Percentiles rank a stretch among this genome's conserved stretches.
These are phyloP conservation scores for Cephalopterus ornatus DNA, from an alignment of 2,113 vertebrate genomes.

Conservation along the genomic window DNA sequence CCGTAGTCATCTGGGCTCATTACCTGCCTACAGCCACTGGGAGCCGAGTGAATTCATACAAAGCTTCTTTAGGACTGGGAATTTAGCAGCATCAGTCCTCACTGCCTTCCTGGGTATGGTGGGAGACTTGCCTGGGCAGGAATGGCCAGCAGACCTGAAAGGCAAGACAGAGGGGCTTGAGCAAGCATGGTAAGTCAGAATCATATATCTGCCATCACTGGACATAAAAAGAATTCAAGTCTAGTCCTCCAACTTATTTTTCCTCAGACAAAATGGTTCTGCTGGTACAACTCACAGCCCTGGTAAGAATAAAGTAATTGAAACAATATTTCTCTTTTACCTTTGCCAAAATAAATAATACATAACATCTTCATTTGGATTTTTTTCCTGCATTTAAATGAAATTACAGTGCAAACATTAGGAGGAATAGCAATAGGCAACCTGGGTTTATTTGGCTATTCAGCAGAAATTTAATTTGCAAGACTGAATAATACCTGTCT, in stretches of 20 bases:
- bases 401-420: not conserved
- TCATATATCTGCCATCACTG: not conserved
- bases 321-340: not conserved
- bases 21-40: not conserved
- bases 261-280: not conserved
- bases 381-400: not conserved
- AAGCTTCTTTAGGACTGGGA: not conserved
- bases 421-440: not conserved
- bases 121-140: not conserved
- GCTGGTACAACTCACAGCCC: not conserved
- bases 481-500: not conserved
- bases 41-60: not conserved
- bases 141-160: not conserved
- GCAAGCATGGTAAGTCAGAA: not conserved
- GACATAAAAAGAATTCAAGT: not conserved
- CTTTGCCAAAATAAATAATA: not conserved
- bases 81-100: not conserved
- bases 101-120: accelerated
- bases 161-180: not conserved
- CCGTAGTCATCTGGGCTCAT: not conserved
- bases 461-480: not conserved
- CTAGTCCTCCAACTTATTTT: not conserved
- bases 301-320: not conserved
- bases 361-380: not conserved
- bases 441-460: not conserved